Percentiles rank a stretch among this genome's conserved stretches.
phyloP scores from a whole-genome alignment of 2,113 vertebrate species.

The Hepsetus odoe region DNA sequence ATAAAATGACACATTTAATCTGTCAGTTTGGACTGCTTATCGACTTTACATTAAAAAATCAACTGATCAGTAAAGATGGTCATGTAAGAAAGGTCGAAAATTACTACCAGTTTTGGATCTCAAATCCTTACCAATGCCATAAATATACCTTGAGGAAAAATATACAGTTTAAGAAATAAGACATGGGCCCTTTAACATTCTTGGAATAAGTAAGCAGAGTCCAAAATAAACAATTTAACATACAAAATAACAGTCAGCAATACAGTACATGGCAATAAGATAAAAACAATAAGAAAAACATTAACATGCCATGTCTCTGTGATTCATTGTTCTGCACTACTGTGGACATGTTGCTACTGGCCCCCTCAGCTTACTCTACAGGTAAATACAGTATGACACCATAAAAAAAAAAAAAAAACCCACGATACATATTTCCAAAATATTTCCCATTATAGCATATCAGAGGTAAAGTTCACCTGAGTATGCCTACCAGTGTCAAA shows the following conservation, averaged over 20 bases:
- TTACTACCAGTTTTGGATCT: too few relatives aligned
- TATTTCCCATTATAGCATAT: slow-evolving; percentile 10
- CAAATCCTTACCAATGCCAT: too few relatives aligned
- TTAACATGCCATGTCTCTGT: not conserved
- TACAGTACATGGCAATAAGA: not conserved
- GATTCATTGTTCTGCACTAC: not conserved
- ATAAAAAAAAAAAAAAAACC: not conserved
- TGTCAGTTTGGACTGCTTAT: too few relatives aligned
- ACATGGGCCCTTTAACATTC: too few relatives aligned
- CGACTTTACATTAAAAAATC: too few relatives aligned
- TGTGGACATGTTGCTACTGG: not conserved
- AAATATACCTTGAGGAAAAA: too few relatives aligned
- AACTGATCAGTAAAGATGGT: too few relatives aligned
- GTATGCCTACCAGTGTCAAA: slow-evolving; percentile 30
- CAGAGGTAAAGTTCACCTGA: slow-evolving; percentile 40
- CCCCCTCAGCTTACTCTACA: not conserved
- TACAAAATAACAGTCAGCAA: not conserved
- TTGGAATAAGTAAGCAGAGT: not conserved
- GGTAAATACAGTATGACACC: not conserved
- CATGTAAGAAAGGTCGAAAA: too few relatives aligned
- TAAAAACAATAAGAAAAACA: not conserved
- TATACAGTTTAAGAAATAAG: too few relatives aligned
- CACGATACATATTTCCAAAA: not conserved
- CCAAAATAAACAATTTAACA: not conserved
- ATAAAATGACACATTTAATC: too few relatives aligned